phyloP scores from a whole-genome alignment of 2,113 vertebrate genomes.

The Microtus montanus region DNA sequence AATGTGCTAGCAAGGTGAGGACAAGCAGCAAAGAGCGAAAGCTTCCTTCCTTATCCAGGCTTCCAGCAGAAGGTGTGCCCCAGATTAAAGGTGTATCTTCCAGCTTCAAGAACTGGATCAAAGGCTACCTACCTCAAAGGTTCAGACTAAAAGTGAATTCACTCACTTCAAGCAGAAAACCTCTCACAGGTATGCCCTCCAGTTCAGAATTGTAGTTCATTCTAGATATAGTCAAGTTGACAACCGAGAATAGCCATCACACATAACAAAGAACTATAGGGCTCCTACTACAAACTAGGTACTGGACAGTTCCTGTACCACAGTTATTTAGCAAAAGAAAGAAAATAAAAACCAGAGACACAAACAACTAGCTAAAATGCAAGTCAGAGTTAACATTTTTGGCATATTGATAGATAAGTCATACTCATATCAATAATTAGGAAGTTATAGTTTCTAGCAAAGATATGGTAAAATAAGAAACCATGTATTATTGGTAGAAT shows the following conservation, averaged over 20 bases:
- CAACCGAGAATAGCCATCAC: background rate
- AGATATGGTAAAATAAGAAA: background rate
- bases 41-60: background rate
- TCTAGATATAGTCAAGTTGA: background rate
- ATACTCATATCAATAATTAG: background rate
- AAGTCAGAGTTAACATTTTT: background rate
- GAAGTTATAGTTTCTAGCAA: background rate
- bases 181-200: background rate
- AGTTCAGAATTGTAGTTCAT: background rate
- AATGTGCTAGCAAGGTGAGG: background rate
- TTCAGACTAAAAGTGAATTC: background rate
- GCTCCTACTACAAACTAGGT: background rate
- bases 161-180: background rate
- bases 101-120: background rate
- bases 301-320: background rate
- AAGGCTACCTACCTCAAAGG: background rate
- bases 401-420: background rate
- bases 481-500: background rate
- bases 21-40: background rate
- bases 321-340: background rate
- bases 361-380: background rate
- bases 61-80: background rate
- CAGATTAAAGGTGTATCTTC: background rate
- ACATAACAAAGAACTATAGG: background rate
- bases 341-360: background rate